Evolutionary conservation across 2,113 vertebrate genomes (phyloP), one percentile per base, ranked within the genome.

Genomic region (Pachyramphus minor): DNA sequence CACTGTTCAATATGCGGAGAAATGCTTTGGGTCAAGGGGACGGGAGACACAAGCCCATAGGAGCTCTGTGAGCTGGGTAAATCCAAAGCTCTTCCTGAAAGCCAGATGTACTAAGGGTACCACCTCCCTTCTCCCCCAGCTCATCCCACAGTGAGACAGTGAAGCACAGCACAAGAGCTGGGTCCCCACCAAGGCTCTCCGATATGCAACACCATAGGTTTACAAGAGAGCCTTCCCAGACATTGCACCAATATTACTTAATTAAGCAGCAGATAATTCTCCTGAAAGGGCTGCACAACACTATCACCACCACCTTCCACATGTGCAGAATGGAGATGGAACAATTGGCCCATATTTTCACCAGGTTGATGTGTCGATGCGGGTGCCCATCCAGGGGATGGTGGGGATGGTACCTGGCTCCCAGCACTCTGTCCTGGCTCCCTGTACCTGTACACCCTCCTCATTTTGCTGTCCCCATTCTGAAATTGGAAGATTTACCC

Each of bases 321-420:
- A 55, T 33, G 21, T 0, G 3, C 16, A 23, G 35, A 45, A 47
- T 39, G 3, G 28, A 63, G 67, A 45, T 9, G 23, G 19, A 62
- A 67, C 4, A 55, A 13, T 19, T 53, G 33, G 14, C 55, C 50
- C 19, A 1, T 33, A 37, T 62, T 63, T 49, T 35, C 23, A 50
- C 8, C 0, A 2, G 8, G 27, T 21, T 49, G n/a, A 1, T 19
- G 42, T 31, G 31, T 19, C 24, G 6, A 3, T 50, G 18, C 0
- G 10, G 44, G 22, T 50, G 39, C 24, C 30, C 49, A 37, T 25
- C 31, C 21, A 1, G 4, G 66, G 25, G 21, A 14, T 31, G 37
- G n/a, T 25, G 60, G 30, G 33, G 17, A 27, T n/a, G n/a, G 67
- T 21, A 49, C 31, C 66, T 23, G 39, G 44, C 11, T 74, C 49